A percentile compares a stretch with the other conserved stretches of the same genome.
Conservation (phyloP, 2,113 vertebrate species). For the Chaetops frenatus region DNA sequence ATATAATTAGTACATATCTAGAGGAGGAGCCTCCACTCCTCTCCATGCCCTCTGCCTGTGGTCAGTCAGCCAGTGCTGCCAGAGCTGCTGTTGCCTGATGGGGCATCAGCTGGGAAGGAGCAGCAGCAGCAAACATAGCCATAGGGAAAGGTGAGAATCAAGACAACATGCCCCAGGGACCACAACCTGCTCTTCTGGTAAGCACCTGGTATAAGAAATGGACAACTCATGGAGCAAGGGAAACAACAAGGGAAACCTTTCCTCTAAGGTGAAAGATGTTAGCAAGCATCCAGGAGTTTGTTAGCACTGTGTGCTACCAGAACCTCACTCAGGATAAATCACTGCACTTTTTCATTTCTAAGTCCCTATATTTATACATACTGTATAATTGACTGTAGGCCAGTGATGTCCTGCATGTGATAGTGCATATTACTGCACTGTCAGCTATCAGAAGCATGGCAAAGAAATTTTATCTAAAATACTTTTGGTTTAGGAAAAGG, state of each 20-base stretch:
- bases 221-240: neutral
- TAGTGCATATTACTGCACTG: neutral
- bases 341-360: neutral
- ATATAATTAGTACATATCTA: neutral
- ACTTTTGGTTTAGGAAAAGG: neutral
- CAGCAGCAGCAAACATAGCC: neutral
- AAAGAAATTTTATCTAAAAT: neutral
- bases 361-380: neutral
- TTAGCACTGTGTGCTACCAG: neutral
- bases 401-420: neutral
- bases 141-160: neutral
- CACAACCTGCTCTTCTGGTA: neutral
- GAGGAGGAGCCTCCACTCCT: neutral
- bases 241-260: neutral
- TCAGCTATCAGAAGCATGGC: neutral
- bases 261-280: neutral
- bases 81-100: neutral
- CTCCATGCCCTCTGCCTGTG: neutral
- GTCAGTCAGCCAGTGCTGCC: neutral
- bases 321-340: neutral
- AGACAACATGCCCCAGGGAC: rapidly evolving
- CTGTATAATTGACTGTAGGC: neutral
- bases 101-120: neutral
- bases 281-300: neutral
- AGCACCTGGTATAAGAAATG: neutral